Evolutionary conservation across 2,113 vertebrate genomes (phyloP), one percentile per base, ranked within the genome.

Genomic region (Synchiropus splendidus): DNA sequence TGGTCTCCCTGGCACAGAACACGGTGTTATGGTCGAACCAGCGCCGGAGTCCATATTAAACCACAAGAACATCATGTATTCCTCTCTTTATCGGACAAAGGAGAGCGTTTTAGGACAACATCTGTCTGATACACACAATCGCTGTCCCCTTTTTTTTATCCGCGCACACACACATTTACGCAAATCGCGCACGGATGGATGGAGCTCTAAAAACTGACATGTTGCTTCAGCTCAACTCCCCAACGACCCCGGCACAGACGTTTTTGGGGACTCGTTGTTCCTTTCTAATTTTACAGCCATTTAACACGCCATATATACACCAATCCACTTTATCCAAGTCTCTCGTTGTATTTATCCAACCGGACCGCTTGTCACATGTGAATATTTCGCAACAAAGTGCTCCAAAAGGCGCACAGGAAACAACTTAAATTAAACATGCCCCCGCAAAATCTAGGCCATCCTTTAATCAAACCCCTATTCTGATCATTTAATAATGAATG

Each of bases 391-490:
- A 47, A 64, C 53, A 59, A 63, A 75, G 62, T 21, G 51, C 21
- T 70, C 48, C 68, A 72, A 77, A 75, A 58, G 56, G 71, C 49
- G 45, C 41, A 46, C 52, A 57, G 64, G 55, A 71, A 70, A 70
- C 74, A 81, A 81, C 75, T 81, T 81, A 79, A 77, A 75, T 73
- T 57, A 68, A 69, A 55, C 60, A 45, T 35, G 32, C 43, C 54
- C 58, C 45, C 48, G 52, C 37, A 69, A 60, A 63, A 75, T 75
- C 65, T 67, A 69, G 70, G 72, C 74, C 77, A 75, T 2, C 58
- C 36, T 61, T 45, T 48, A 48, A 18, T 53, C 49, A 48, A 37
- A 65, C 51, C 49, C 63, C 47, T 55, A 42, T 41, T 33, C 21
- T 5, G n/a, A n/a, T n/a, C n/a, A n/a, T n/a, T n/a, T n/a, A 27